Percentiles rank a stretch among this genome's conserved stretches.
These are phyloP conservation scores for Cavia aperea DNA, from an alignment of 2,113 vertebrate genomes.

Conservation along the genomic window DNA sequence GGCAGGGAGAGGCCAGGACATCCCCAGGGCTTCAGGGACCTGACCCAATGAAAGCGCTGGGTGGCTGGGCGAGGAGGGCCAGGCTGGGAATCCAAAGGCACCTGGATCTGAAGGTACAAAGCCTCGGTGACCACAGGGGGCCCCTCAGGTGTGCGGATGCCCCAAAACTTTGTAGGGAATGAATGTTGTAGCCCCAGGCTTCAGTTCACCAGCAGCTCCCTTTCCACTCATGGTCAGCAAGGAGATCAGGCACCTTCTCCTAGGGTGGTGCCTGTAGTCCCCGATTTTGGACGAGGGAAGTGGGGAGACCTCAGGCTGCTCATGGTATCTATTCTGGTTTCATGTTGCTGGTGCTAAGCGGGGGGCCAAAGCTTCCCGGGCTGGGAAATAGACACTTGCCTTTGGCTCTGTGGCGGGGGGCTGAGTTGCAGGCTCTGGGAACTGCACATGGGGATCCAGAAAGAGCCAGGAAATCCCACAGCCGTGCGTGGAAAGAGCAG, in stretches of 20 bases:
- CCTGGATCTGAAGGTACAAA: neutral
- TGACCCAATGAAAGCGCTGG: neutral
- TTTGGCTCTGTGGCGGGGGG: accelerated
- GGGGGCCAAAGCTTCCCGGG: neutral
- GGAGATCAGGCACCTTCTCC: too few relatives aligned
- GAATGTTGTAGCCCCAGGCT: neutral
- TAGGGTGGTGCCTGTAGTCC: too few relatives aligned
- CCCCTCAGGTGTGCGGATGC: neutral
- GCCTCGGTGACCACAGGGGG: neutral
- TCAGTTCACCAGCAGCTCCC: neutral
- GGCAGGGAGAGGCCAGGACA: neutral
- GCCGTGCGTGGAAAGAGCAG: neutral
- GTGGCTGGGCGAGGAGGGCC: neutral
- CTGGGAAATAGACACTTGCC: neutral
- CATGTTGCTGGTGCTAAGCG: too few relatives aligned
- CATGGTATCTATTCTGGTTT: too few relatives aligned
- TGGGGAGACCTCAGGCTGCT: too few relatives aligned
- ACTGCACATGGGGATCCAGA: neutral
- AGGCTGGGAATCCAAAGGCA: neutral
- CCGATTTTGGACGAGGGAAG: too few relatives aligned
- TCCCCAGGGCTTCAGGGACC: neutral
- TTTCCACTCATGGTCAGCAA: neutral
- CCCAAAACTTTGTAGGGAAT: neutral
- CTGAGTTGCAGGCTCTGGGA: neutral
- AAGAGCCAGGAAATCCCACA: neutral